phyloP scores from a whole-genome alignment of 2,888 invertebrate genomes.

The Octodonta nipae region DNA sequence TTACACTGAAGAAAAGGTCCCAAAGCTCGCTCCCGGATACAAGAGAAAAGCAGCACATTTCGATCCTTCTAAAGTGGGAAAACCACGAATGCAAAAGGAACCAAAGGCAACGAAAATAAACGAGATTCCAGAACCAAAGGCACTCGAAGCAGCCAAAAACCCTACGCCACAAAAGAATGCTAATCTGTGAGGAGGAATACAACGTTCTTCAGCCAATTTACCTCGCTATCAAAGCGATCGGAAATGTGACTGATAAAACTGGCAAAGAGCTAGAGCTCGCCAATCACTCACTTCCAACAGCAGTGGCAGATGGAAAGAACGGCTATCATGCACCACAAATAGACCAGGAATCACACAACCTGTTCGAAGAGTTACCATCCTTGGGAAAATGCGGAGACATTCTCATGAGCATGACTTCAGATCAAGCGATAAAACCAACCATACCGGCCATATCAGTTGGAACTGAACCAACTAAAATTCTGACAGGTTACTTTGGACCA shows the following conservation, averaged over 20 bases:
- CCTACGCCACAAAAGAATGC: neutral
- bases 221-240: neutral
- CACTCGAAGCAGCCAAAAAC: neutral
- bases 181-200: neutral
- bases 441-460: too few species aligned
- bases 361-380: too few species aligned
- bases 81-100: neutral
- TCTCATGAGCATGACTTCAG: too few species aligned
- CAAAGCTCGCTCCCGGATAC: neutral
- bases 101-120: neutral
- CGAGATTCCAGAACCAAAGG: neutral
- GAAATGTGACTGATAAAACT: neutral
- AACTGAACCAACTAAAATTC: too few species aligned
- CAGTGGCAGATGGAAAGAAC: too few species aligned
- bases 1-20: neutral
- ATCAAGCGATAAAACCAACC: too few species aligned
- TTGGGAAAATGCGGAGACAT: too few species aligned
- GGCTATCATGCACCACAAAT: too few species aligned
- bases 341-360: too few species aligned
- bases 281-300: too few species aligned
- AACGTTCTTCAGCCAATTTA: neutral
- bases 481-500: too few species aligned
- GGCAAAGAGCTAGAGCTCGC: neutral
- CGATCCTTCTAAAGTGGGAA: neutral
- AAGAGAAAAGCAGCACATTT: neutral